These are phyloP conservation scores for Sinella curviseta DNA, from an alignment of 1,140 invertebrate species.

Conservation along the genomic window DNA sequence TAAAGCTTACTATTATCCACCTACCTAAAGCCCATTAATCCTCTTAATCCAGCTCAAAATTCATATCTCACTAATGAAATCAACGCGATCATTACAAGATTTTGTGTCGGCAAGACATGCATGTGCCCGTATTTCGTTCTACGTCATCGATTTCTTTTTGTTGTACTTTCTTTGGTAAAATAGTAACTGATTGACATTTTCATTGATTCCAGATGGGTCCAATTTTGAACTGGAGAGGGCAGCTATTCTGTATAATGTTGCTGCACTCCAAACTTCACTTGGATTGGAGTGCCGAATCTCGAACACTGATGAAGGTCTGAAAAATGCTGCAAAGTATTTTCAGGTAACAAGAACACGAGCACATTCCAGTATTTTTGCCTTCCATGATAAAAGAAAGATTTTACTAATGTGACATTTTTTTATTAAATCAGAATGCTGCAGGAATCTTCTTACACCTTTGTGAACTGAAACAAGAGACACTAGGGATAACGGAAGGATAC, in stretches of 20 bases:
- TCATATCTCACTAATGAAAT: too few species aligned
- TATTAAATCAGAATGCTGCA: slow-evolving; percentile 85
- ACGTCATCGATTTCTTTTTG: too few species aligned
- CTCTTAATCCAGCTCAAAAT: not conserved
- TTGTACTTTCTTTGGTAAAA: not conserved
- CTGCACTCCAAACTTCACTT: slow-evolving; percentile 84
- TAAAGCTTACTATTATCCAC: too few species aligned
- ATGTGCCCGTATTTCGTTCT: too few species aligned
- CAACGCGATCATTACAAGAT: too few species aligned
- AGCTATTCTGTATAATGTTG: slow-evolving; percentile 96
- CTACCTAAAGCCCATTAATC: not conserved
- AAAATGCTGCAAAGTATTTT: slow-evolving; percentile 88
- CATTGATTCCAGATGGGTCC: slow-evolving; percentile 66
- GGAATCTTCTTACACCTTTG: slow-evolving; percentile 90
- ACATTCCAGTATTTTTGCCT: not conserved
- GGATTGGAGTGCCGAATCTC: slow-evolving; percentile 76
- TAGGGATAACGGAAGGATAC: slow-evolving; percentile 69
- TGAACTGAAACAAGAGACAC: slow-evolving; percentile 57
- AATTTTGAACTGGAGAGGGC: slow-evolving; percentile 88
- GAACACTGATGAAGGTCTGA: slow-evolving; percentile 90
- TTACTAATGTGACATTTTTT: too few species aligned
- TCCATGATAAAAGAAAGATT: too few species aligned
- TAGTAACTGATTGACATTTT: too few species aligned
- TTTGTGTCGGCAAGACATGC: too few species aligned
- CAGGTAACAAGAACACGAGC: slow-evolving; percentile 63